Percentiles rank a stretch among this genome's conserved stretches.
Conservation (phyloP, 1,140 invertebrate species). For the Rhopalosiphum maidis region DNA sequence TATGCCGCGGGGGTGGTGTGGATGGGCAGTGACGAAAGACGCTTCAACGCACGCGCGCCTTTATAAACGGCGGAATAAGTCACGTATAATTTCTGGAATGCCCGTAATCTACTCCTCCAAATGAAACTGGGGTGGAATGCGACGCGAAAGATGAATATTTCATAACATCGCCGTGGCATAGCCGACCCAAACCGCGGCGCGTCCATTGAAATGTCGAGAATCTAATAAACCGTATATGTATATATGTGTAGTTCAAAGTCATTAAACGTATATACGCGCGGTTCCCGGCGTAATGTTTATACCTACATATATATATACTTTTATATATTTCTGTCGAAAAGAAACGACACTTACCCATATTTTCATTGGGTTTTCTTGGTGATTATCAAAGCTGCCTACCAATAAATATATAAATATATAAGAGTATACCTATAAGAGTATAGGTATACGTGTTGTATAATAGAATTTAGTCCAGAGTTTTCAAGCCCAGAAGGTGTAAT, state of each 20-base stretch:
- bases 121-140: constrained; percentile 24
- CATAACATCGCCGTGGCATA: background rate
- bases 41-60: background rate
- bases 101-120: background rate
- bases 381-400: constrained; percentile 1
- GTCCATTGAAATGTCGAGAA: constrained; percentile 26
- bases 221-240: constrained; percentile 21
- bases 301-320: too few relatives aligned
- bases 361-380: background rate
- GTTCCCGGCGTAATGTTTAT: background rate
- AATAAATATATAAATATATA: background rate
- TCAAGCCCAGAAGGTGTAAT: background rate
- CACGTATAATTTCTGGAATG: constrained; percentile 22
- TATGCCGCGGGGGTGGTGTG: too few relatives aligned
- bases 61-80: background rate
- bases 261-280: background rate
- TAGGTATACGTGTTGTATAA: background rate
- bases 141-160: constrained; percentile 17
- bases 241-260: background rate
- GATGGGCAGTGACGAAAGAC: background rate
- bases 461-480: background rate
- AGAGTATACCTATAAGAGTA: background rate
- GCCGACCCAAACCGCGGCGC: background rate
- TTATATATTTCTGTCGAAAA: background rate
- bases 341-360: background rate